Evolutionary conservation across 2,888 invertebrate genomes (phyloP).

Genomic region (Caenorhabditis drosophilae): DNA sequence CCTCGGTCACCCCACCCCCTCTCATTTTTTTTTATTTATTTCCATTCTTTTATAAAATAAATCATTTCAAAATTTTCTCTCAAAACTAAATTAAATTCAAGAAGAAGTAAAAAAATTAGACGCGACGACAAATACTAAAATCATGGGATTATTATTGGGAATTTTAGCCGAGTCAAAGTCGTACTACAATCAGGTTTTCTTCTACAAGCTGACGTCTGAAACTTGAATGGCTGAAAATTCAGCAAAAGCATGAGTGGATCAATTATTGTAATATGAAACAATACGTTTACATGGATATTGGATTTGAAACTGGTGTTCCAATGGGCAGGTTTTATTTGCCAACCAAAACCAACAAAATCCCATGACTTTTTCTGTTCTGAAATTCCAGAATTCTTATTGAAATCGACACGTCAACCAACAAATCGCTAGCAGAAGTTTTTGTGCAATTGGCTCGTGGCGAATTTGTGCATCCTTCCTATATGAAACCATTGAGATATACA

Average conservation of each 20-base stretch:
- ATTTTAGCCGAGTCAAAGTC: slow-evolving; percentile 30
- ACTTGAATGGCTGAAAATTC: no score
- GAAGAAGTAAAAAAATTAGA: no score
- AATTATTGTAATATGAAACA: slow-evolving; percentile 38
- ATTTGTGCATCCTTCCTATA: slow-evolving; percentile 22
- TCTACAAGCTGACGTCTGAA: no score
- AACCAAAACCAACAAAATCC: no score
- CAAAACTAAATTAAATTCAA: no score
- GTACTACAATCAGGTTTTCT: slow-evolving; percentile 28
- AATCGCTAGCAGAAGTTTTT: slow-evolving; percentile 22
- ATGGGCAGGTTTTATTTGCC: slow-evolving; percentile 21
- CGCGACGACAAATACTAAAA: no score
- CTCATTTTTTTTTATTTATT: no score
- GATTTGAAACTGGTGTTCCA: slow-evolving; percentile 31
- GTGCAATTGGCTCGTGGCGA: slow-evolving; percentile 23
- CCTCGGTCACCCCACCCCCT: no score
- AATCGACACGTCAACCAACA: slow-evolving; percentile 12
- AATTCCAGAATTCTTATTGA: slow-evolving; percentile 22
- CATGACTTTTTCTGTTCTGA: no score
- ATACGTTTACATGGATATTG: slow-evolving; percentile 33
- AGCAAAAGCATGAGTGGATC: slow-evolving; percentile 24
- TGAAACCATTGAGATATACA: slow-evolving; percentile 23
- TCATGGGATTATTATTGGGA: slow-evolving; percentile 35
- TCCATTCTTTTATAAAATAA: no score
- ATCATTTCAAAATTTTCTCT: no score